Percentiles rank a stretch among this genome's conserved stretches.
phyloP scores from a whole-genome alignment of 2,888 invertebrate genomes.

The Nomada goodeniana region DNA sequence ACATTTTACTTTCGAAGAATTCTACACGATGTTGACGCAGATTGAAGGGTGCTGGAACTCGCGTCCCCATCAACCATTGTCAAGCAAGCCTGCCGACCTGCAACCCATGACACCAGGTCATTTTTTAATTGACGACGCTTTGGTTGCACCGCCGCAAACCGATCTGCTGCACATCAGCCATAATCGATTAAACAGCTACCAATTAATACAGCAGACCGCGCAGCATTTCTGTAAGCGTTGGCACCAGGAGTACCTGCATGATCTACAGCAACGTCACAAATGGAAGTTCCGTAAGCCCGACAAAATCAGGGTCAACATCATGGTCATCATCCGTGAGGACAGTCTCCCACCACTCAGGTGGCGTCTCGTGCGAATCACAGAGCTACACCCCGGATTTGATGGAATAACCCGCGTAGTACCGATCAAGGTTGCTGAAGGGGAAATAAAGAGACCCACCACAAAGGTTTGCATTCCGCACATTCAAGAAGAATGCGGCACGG shows the following conservation, averaged over 20 bases:
- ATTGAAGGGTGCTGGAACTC: slow-evolving; percentile 20
- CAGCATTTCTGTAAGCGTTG: slow-evolving; percentile 39
- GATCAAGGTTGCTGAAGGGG: neutral
- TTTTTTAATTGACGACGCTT: slow-evolving; percentile 25
- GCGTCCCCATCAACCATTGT: neutral
- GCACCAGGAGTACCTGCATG: slow-evolving; percentile 23
- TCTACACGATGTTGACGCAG: slow-evolving; percentile 1
- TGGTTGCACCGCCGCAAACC: neutral
- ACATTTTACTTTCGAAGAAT: neutral
- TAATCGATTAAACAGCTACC: slow-evolving; percentile 2
- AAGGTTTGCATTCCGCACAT: neutral
- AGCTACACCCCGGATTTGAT: neutral
- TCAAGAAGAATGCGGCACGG: neutral
- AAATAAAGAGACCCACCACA: neutral
- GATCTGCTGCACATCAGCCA: neutral
- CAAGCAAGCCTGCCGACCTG: slow-evolving; percentile 11
- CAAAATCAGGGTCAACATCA: neutral
- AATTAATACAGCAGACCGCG: neutral
- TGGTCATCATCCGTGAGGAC: slow-evolving; percentile 4
- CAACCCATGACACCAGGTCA: slow-evolving; percentile 20
- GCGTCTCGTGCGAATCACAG: neutral
- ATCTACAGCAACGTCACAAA: neutral
- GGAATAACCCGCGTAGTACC: neutral
- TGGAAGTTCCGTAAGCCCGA: neutral
- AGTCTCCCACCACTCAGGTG: neutral